Base-by-base conservation (phyloP, 2,113 vertebrate species). In the Sprattus sprattus region DNA sequence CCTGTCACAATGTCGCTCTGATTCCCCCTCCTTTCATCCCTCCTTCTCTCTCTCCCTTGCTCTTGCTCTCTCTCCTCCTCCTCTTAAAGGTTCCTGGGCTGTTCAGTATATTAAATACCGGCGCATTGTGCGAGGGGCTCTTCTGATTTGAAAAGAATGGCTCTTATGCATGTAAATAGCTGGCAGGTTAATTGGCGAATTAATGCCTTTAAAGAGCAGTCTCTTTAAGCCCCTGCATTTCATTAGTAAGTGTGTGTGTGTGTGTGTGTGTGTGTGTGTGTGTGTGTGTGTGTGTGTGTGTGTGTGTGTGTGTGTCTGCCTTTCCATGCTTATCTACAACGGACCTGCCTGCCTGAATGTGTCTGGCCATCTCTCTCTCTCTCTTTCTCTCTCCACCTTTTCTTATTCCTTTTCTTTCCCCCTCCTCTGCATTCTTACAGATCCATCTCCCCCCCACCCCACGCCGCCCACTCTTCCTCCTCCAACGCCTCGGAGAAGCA, bases 1-100 rank as follows among this genome's bases (percentile, higher is more conserved):
- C 82, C 49, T 15, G 6, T 85, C 89, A 92, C 93, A 93, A 93
- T 90, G 46, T 25, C 87, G 81, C 83, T 80, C 46, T 86, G 86
- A 91, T 91, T 92, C 82, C 67, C 81, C 84, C n/a, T 82, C 54
- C 81, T 91, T 32, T 32, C 32, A 32, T 81, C 81, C 60, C 13
- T 22, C 25, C 18, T 80, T 89, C 82, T 71, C 64, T 71, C 6
- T 71, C 64, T 28, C 64, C 39, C 75, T 81, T 22, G 81, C 60
- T 82, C 7, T 20, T 49, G 45, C 32, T 87, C 45, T 16, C 49
- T 80, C 87, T 87, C 90, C 89, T 6, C 11, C 84, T 84, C 32
- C 85, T 71, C 25, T 39, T 32, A 15, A 32, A 5, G 25, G 28
- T 32, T 78, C 71, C 71, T 78, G 71, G 18, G 71, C n/a, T 0